Evolutionary conservation across 1,140 invertebrate genomes (phyloP).

Genomic region (Macrostomum lignano): DNA sequence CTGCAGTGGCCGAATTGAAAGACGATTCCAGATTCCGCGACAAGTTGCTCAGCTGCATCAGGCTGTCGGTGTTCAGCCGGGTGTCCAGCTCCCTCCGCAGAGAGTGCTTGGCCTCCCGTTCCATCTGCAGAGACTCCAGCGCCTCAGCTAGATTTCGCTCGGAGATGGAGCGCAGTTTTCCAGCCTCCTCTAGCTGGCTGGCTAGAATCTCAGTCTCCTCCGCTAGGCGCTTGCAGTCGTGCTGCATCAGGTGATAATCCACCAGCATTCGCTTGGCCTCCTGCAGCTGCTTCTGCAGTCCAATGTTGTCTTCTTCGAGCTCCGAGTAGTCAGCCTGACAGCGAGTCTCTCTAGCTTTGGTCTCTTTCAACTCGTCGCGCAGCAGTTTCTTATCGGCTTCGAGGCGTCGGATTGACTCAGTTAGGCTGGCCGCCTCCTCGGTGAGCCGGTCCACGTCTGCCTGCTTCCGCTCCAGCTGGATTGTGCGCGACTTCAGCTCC

Average conservation of each 20-base stretch:
- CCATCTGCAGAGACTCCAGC: slow-evolving; percentile 58
- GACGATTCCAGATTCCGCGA: too few species aligned
- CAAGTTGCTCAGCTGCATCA: too few species aligned
- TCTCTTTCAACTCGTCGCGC: too few species aligned
- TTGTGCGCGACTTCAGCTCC: too few species aligned
- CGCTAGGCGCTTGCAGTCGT: slow-evolving; percentile 50
- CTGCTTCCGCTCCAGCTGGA: too few species aligned
- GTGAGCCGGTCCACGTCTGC: too few species aligned
- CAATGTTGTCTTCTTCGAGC: slow-evolving; percentile 89
- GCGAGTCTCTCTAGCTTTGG: slow-evolving; percentile 58
- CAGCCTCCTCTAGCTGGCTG: slow-evolving; percentile 34
- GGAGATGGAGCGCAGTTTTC: slow-evolving; percentile 63
- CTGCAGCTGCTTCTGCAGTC: slow-evolving; percentile 66
- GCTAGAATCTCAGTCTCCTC: slow-evolving; percentile 26
- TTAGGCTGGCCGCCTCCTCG: too few species aligned
- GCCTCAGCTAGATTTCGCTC: slow-evolving; percentile 90
- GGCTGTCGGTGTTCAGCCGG: slow-evolving; percentile 35
- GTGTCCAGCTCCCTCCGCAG: slow-evolving; percentile 90
- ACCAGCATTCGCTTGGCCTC: slow-evolving; percentile 42
- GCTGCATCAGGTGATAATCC: too few species aligned
- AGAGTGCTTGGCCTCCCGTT: slow-evolving; percentile 79
- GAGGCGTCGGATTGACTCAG: too few species aligned
- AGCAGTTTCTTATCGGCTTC: too few species aligned
- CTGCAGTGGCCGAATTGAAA: too few species aligned
- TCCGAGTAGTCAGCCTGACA: slow-evolving; percentile 71